Percentiles rank a stretch among this genome's conserved stretches.
phyloP scores from a whole-genome alignment of 2,113 vertebrate species.

The Ictalurus furcatus region DNA sequence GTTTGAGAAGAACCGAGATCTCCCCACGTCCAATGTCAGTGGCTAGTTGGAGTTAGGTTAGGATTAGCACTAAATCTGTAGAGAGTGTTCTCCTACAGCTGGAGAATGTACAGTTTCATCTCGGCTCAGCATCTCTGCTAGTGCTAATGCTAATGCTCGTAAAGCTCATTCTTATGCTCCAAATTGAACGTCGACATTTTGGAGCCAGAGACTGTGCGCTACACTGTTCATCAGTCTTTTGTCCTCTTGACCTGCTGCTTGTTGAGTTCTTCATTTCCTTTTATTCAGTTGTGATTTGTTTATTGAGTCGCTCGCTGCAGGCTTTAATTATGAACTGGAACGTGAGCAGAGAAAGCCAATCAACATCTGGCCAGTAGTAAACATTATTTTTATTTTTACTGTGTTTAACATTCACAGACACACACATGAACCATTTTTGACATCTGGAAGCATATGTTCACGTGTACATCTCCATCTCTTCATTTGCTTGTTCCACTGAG shows the following conservation, averaged over 20 bases:
- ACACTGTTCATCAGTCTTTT: background rate
- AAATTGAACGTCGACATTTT: background rate
- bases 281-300: background rate
- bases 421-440: background rate
- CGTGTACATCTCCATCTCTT: background rate
- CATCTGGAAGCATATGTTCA: background rate
- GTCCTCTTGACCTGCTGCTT: conserved; percentile 1
- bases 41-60: background rate
- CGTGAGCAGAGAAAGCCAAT: background rate
- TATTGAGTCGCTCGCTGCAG: background rate
- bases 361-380: background rate
- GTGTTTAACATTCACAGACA: conserved; percentile 7
- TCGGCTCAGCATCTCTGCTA: background rate
- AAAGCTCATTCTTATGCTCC: background rate
- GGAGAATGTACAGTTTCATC: background rate
- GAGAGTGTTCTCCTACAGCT: background rate
- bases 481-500: background rate
- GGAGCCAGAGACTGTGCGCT: background rate
- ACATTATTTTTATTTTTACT: background rate
- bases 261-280: background rate
- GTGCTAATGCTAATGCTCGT: background rate
- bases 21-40: background rate
- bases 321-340: conserved; percentile 8
- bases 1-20: conserved; percentile 1
- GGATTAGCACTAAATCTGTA: background rate